phyloP scores from a whole-genome alignment of 2,888 invertebrate genomes.

The Oscheius onirici region DNA sequence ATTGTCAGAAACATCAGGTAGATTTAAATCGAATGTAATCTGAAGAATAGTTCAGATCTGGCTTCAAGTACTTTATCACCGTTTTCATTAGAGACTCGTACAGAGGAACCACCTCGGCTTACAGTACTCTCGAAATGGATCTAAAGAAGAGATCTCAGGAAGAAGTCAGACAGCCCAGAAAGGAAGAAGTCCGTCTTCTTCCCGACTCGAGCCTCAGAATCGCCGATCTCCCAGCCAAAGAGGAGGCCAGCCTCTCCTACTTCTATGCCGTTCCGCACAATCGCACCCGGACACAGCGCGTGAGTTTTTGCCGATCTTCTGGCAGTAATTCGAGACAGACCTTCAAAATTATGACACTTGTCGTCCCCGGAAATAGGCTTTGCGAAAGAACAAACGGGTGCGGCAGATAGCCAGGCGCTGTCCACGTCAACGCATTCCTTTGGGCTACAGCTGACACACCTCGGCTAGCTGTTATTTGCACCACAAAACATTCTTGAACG shows the following conservation, averaged over 20 bases:
- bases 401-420: slow-evolving; percentile 15
- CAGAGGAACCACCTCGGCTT: slow-evolving; percentile 51
- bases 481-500: slow-evolving; percentile 6
- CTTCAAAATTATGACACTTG: slow-evolving; percentile 10
- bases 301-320: slow-evolving; percentile 8
- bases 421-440: slow-evolving; percentile 35
- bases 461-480: slow-evolving; percentile 10
- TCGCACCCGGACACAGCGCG: slow-evolving; percentile 21
- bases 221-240: slow-evolving; percentile 39
- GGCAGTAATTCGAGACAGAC: slow-evolving; percentile 10
- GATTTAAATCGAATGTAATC: neutral
- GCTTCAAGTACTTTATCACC: slow-evolving; percentile 50
- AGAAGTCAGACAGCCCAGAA: slow-evolving; percentile 29
- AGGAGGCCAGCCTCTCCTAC: slow-evolving; percentile 41
- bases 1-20: slow-evolving; percentile 45
- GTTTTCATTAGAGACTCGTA: slow-evolving; percentile 56
- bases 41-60: slow-evolving; percentile 32
- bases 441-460: slow-evolving; percentile 25
- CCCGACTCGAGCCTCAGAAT: slow-evolving; percentile 32
- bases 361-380: neutral
- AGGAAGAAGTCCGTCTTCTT: slow-evolving; percentile 33
- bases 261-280: slow-evolving; percentile 41
- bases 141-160: slow-evolving; percentile 33
- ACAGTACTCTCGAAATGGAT: slow-evolving; percentile 45
- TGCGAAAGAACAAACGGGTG: neutral